These are phyloP conservation scores for Rhea pennata DNA, from an alignment of 2,113 vertebrate species.

Conservation along the genomic window DNA sequence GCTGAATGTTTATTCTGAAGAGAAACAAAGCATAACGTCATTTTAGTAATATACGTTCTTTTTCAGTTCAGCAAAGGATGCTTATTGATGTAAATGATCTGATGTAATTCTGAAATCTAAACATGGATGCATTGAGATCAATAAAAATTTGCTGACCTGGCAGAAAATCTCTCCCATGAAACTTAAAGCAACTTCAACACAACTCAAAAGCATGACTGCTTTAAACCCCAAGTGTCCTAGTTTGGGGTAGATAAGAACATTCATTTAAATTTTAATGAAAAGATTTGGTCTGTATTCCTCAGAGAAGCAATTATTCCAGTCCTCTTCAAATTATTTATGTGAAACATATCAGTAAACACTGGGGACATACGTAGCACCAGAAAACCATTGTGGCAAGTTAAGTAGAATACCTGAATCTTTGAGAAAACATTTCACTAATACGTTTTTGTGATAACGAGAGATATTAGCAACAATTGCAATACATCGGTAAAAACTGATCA, in stretches of 20 bases:
- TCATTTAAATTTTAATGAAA: constrained; percentile 36
- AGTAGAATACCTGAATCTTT: background rate
- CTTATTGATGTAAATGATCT: background rate
- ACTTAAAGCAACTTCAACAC: background rate
- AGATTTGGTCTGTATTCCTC: background rate
- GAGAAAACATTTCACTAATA: background rate
- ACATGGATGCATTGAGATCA: background rate
- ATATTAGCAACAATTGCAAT: background rate
- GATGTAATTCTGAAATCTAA: background rate
- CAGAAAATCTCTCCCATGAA: background rate
- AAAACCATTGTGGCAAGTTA: background rate
- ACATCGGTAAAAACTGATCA: background rate
- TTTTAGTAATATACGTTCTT: background rate
- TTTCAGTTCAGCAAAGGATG: background rate
- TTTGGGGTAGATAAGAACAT: background rate
- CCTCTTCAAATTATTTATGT: background rate
- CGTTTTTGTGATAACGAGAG: background rate
- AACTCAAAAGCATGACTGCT: background rate
- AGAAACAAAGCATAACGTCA: background rate
- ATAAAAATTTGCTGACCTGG: background rate
- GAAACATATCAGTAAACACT: background rate
- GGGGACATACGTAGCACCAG: background rate
- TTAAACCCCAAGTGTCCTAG: background rate
- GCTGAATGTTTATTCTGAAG: background rate
- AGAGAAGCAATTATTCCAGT: constrained; percentile 36